Evolutionary conservation across 2,797 vertebrate genomes (phyloP).

Genomic region (Characodon lateralis): DNA sequence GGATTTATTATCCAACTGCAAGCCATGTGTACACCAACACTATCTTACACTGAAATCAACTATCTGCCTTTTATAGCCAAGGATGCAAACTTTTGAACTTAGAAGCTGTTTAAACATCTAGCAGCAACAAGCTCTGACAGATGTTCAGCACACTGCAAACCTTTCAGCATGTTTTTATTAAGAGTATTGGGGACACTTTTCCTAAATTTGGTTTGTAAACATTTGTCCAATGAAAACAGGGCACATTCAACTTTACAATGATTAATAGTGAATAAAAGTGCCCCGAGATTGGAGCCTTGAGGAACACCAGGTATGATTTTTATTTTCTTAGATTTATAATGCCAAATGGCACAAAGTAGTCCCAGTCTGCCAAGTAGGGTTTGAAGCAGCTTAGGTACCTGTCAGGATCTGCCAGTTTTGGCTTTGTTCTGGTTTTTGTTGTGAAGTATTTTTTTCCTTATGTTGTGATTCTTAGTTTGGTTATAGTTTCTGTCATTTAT

Average conservation of each 20-base stretch:
- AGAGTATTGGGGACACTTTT: background rate
- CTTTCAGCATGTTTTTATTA: background rate
- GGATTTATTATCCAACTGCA: no score
- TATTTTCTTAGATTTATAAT: background rate
- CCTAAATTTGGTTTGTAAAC: background rate
- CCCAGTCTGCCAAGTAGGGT: background rate
- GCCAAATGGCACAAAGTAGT: background rate
- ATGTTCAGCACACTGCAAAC: background rate
- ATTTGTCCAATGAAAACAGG: background rate
- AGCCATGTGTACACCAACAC: no score
- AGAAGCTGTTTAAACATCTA: constrained; percentile 5
- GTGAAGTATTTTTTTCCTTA: no score
- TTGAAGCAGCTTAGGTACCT: no score
- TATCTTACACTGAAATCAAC: background rate
- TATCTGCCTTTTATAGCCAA: no score
- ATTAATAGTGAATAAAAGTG: background rate
- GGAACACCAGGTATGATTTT: no score
- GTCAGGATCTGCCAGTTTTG: no score
- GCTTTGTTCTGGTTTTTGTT: no score
- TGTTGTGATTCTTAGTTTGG: no score
- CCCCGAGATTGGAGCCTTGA: background rate
- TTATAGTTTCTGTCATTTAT: no score
- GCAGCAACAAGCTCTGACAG: background rate
- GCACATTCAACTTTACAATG: background rate
- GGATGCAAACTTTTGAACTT: background rate